These are phyloP conservation scores for Acanthochromis polyacanthus DNA, from an alignment of 2,113 vertebrate genomes.

Conservation along the genomic window DNA sequence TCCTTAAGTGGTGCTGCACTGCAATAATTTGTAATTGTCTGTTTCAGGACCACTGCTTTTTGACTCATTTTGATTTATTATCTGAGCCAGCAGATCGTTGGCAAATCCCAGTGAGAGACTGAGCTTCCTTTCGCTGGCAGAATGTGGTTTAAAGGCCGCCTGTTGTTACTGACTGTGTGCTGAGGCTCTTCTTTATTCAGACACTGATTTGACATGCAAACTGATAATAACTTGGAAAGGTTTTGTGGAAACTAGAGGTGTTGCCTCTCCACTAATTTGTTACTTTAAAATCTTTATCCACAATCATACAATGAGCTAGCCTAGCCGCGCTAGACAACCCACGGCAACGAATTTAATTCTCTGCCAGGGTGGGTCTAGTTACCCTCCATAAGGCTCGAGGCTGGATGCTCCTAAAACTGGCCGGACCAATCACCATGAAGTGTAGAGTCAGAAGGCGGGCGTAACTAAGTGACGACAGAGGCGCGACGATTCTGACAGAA, in stretches of 20 bases:
- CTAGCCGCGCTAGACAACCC: too few relatives aligned
- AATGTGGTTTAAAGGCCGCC: not conserved
- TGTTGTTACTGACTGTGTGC: not conserved
- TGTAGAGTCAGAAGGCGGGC: too few relatives aligned
- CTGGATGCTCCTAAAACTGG: too few relatives aligned
- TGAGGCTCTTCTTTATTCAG: not conserved
- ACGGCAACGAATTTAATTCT: too few relatives aligned
- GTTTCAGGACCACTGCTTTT: not conserved
- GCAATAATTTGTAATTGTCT: not conserved
- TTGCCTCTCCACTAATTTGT: not conserved
- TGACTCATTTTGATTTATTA: not conserved
- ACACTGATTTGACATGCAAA: conserved; percentile 1
- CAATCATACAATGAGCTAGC: not conserved
- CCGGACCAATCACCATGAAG: too few relatives aligned
- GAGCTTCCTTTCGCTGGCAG: conserved; percentile 4
- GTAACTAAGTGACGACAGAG: too few relatives aligned
- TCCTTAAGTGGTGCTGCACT: not conserved
- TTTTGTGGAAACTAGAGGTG: not conserved
- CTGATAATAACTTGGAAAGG: not conserved
- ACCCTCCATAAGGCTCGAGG: too few relatives aligned
- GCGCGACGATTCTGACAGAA: too few relatives aligned
- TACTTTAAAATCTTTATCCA: not conserved
- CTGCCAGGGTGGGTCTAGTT: too few relatives aligned
- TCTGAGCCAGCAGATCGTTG: not conserved
- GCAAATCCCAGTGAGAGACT: not conserved